These are phyloP conservation scores for Myathropa florea DNA, from an alignment of 2,888 invertebrate genomes.

Conservation along the genomic window DNA sequence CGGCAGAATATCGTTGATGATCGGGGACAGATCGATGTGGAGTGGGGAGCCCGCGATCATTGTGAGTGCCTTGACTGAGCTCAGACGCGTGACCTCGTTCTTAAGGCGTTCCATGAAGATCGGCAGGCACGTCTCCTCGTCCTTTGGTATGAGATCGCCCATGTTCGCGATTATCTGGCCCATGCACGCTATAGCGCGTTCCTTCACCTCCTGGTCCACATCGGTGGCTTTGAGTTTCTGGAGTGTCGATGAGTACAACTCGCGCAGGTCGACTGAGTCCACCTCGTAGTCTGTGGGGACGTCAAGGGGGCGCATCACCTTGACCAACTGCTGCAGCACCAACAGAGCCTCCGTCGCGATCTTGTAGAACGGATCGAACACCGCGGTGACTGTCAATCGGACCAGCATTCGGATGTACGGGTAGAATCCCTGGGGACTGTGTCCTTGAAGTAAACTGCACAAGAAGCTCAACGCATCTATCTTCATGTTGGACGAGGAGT, in stretches of 20 bases:
- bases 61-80: constrained; percentile 97
- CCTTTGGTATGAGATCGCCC: constrained; percentile 90
- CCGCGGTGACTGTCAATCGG: constrained; percentile 93
- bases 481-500: constrained; percentile 98
- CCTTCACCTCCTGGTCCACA: constrained; percentile 99
- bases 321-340: constrained; percentile 95
- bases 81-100: constrained; percentile 98
- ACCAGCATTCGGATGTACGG: constrained; percentile 89
- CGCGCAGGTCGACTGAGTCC: constrained; percentile 86
- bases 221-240: constrained; percentile 95
- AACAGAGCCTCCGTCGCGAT: constrained; percentile 97
- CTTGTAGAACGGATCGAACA: constrained; percentile 98
- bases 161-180: constrained; percentile 96
- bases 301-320: constrained; percentile 90
- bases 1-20: constrained; percentile 93
- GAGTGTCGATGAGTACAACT: constrained; percentile 92
- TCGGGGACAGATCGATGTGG: constrained; percentile 90
- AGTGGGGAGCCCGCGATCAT: constrained; percentile 96
- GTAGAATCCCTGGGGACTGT: constrained; percentile 85
- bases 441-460: constrained; percentile 78
- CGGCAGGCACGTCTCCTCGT: constrained; percentile 92
- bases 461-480: constrained; percentile 97
- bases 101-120: constrained; percentile 96
- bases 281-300: constrained; percentile 85
- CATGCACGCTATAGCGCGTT: constrained; percentile 97